Percentiles rank a stretch among this genome's conserved stretches.
phyloP scores from a whole-genome alignment of 92 coral and sea anemone genomes.

The Diadumene lineata region DNA sequence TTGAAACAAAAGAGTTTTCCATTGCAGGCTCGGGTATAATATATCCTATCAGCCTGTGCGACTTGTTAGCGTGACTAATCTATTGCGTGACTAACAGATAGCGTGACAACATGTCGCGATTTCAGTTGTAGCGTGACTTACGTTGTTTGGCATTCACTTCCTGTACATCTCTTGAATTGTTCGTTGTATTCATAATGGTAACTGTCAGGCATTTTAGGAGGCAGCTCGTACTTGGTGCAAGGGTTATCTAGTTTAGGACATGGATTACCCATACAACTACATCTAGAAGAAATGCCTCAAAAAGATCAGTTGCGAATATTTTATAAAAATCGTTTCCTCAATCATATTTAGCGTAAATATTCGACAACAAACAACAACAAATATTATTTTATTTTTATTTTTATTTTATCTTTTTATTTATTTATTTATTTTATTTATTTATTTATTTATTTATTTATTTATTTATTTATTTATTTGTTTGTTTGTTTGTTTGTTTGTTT shows the following conservation, averaged over 20 bases:
- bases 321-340: too few species aligned
- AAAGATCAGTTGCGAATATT: too few species aligned
- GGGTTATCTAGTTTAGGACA: slow-evolving; percentile 32
- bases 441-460: too few species aligned
- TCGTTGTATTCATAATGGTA: slow-evolving; percentile 6
- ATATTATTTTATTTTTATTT: too few species aligned
- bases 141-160: not conserved
- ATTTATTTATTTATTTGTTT: too few species aligned
- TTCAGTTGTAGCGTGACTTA: slow-evolving; percentile 14
- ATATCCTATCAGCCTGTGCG: not conserved
- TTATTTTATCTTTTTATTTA: too few species aligned
- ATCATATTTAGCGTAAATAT: too few species aligned
- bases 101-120: not conserved
- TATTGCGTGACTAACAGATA: not conserved
- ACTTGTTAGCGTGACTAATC: not conserved
- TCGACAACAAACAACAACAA: too few species aligned
- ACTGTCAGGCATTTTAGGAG: slow-evolving; percentile 57
- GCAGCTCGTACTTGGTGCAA: slow-evolving; percentile 39
- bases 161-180: not conserved
- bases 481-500: too few species aligned
- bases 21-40: too few species aligned
- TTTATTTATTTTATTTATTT: too few species aligned
- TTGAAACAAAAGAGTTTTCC: too few species aligned
- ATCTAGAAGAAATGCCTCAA: slow-evolving; percentile 8
- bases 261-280: slow-evolving; percentile 31